These are phyloP conservation scores for Clepsis dumicolana DNA, from an alignment of 2,888 invertebrate species.

Conservation along the genomic window DNA sequence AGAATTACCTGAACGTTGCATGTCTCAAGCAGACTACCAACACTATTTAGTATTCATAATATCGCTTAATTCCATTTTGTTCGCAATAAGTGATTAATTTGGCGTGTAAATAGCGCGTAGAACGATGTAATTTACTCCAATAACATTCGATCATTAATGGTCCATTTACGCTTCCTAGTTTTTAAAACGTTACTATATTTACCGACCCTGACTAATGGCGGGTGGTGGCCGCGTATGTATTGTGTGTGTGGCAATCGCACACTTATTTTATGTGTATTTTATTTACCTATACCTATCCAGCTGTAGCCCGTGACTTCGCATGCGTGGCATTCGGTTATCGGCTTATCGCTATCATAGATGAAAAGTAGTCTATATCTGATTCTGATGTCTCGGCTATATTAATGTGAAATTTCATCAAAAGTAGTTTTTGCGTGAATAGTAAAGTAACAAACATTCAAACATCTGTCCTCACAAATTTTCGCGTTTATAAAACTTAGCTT, in stretches of 20 bases:
- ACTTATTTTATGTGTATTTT: too few relatives aligned
- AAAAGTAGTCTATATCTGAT: too few relatives aligned
- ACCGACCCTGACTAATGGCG: slow-evolving; percentile 24
- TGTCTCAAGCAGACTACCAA: background rate
- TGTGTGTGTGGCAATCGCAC: background rate
- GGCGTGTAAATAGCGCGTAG: slow-evolving; percentile 43
- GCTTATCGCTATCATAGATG: too few relatives aligned
- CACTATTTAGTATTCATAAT: slow-evolving; percentile 27
- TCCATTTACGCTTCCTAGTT: slow-evolving; percentile 37
- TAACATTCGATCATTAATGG: slow-evolving; percentile 40
- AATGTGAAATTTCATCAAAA: too few relatives aligned
- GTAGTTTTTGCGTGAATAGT: too few relatives aligned
- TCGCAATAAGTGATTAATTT: slow-evolving; percentile 45
- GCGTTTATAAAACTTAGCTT: too few relatives aligned
- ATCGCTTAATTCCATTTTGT: slow-evolving; percentile 45
- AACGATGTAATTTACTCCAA: slow-evolving; percentile 34
- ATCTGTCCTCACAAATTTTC: too few relatives aligned
- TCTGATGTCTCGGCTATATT: too few relatives aligned
- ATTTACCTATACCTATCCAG: too few relatives aligned
- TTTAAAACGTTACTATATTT: slow-evolving; percentile 19
- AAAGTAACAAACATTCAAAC: too few relatives aligned
- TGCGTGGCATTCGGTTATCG: too few relatives aligned
- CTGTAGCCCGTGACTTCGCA: too few relatives aligned
- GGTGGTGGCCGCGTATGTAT: background rate
- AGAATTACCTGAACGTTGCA: background rate